phyloP scores from a whole-genome alignment of 2,113 vertebrate species.

The Seriola rivoliana region DNA sequence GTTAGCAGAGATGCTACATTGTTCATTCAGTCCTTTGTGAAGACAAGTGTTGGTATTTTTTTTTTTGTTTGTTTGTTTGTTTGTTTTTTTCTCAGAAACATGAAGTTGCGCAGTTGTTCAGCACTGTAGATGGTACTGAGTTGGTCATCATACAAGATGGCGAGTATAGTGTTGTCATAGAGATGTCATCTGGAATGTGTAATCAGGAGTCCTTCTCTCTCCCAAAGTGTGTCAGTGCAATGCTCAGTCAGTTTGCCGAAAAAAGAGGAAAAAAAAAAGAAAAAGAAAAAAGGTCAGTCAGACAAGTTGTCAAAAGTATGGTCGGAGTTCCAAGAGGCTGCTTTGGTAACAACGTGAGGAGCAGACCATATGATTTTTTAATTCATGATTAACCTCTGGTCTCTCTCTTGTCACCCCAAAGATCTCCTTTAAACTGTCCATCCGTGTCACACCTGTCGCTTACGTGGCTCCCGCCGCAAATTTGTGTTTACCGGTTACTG shows the following conservation, averaged over 20 bases:
- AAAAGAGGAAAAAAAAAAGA: conserved; percentile 53
- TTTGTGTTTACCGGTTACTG: conserved; percentile 83
- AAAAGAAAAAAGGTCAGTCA: conserved; percentile 59
- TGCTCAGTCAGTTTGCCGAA: conserved; percentile 78
- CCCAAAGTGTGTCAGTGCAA: conserved; percentile 81
- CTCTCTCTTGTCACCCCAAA: conserved; percentile 77
- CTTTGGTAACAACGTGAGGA: conserved; percentile 87
- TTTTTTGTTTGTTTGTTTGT: conserved; percentile 24
- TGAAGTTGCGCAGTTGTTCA: conserved; percentile 75
- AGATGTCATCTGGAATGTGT: conserved; percentile 83
- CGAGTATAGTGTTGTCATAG: conserved; percentile 60
- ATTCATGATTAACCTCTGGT: conserved; percentile 76
- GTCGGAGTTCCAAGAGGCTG: conserved; percentile 84
- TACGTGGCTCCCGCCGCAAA: conserved; percentile 78
- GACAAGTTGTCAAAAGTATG: conserved; percentile 70
- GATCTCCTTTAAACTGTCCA: conserved; percentile 80
- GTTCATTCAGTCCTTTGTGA: conserved; percentile 79
- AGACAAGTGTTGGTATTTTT: conserved; percentile 48
- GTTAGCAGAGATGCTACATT: conserved; percentile 89
- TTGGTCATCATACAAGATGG: conserved; percentile 74
- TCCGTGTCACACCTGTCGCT: conserved; percentile 73
- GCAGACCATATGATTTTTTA: conserved; percentile 76
- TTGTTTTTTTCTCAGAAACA: conserved; percentile 38
- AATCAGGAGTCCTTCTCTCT: conserved; percentile 77
- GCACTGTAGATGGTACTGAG: conserved; percentile 59